Evolutionary conservation across 2,888 invertebrate genomes (phyloP), one percentile per base, ranked within the genome.

Genomic region (Danaus chrysippus): DNA sequence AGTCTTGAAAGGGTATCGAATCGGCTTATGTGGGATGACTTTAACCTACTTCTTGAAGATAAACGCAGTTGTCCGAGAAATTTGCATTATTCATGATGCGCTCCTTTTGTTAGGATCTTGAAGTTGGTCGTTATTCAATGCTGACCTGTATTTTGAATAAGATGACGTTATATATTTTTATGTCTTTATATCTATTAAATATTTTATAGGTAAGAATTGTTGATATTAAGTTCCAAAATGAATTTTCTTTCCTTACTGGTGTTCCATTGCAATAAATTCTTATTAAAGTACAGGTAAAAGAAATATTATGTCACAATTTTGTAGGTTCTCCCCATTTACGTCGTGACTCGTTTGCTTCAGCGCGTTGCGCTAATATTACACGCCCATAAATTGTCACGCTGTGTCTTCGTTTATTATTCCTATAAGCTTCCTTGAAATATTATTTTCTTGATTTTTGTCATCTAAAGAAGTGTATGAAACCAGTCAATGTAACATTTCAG

Each of bases 31-130:
- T 46, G 46, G 15, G 46, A 46, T 46, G 46, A n/a, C 46, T 46
- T 46, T 46, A 46, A 46, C 46, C 46, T 46, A 46, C 46, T 46
- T 46, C n/a, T 46, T 13, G 46, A 46, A 46, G 13, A 46, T 46
- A 46, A 46, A 46, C 46, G 46, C 15, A 46, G 13, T 46, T n/a
- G n/a, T 46, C 15, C 46, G 23, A 46, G 46, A 46, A 46, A 13
- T 46, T 46, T 46, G 46, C 46, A 46, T 46, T 46, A 46, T 46
- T 46, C 46, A 46, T 46, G n/a, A 46, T 46, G 12, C 15, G 15
- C n/a, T 46, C 46, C 46, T 46, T 46, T 46, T 46, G 15, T 46
- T 9, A 13, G 13, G 46, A 46, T 15, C 46, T 15, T 46, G 13
- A n/a, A 46, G 13, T 46, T n/a, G 23, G 23, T 34, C 23, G 23